Evolutionary conservation across 1,140 invertebrate species (phyloP).

Genomic region (Bombyx mandarina): DNA sequence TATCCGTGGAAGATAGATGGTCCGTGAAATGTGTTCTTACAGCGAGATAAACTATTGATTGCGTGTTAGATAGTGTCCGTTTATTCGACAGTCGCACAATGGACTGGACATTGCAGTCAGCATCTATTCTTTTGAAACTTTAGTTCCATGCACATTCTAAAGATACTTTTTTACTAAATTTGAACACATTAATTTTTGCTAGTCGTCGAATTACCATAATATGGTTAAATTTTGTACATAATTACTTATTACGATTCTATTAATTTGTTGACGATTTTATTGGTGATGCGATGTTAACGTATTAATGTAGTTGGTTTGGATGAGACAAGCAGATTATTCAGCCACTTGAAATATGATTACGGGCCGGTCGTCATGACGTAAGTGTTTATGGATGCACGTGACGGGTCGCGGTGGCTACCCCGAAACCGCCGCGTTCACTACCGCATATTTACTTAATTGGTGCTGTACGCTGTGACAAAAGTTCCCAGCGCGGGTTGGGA

Average conservation of each 20-base stretch:
- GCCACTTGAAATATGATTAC: conserved; percentile 41
- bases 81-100: no score
- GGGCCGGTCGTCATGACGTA: conserved; percentile 35
- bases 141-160: no score
- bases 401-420: conserved; percentile 16
- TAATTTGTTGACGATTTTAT: no score
- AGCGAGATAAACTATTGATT: no score
- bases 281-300: conserved; percentile 15
- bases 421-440: conserved; percentile 18
- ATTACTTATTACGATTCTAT: no score
- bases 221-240: no score
- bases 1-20: conserved; percentile 53
- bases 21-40: conserved; percentile 22
- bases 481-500: conserved; percentile 27
- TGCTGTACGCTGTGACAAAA: conserved; percentile 55
- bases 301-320: conserved; percentile 27
- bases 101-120: no score
- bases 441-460: conserved; percentile 63
- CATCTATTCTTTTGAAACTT: no score
- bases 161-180: no score
- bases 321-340: conserved; percentile 28
- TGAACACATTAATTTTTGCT: no score
- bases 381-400: conserved; percentile 47
- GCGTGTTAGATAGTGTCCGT: no score
- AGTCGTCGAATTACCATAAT: no score